Base-by-base conservation (phyloP, 2,888 invertebrate genomes). In the Plemyria rubiginata region DNA sequence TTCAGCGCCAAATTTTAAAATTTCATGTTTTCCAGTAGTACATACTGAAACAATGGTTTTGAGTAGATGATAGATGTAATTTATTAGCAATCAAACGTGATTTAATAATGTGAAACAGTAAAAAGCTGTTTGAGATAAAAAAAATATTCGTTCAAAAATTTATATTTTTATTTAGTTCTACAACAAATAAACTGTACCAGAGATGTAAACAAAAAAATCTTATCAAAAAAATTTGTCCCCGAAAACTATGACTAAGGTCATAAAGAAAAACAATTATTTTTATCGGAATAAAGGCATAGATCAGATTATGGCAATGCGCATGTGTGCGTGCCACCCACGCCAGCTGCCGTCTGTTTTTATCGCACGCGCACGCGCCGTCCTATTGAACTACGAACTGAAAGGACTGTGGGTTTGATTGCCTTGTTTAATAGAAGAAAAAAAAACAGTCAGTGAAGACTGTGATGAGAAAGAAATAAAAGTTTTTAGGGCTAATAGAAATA, bases 341-440 rank as follows among this genome's bases (percentile, higher is more conserved):
- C 90, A 90, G 90, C 90, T 90, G 91, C 78, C 80, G 82, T 78
- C 72, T 73, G 88, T 88, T 85, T 90, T 74, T 73, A 60, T 54
- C 71, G 66, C 46, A 22, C 12, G 46, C 46, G 90, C 90, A 90
- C 91, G 91, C 88, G 91, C 88, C 88, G 81, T 76, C 22, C 70
- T 64, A 66, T 71, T 70, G 61, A 68, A 68, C 62, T 62, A 64
- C 50, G 29, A 54, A 60, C 63, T 64, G 62, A 71, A 77, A 71
- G 71, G 70, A 67, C 65, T 49, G 48, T 59, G 61, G 57, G 52
- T 52, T 65, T 64, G 68, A 71, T 70, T 68, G 68, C 66, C 67
- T 55, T 45, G 16, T 16, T 45, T 52, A 13, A n/a, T 50, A 48
- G 28, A 49, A 64, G n/a, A 60, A 62, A 22, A 49, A 16, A 45